A percentile compares a stretch with the other conserved stretches of the same genome.
Evolutionary conservation across 2,888 invertebrate species (phyloP).

Genomic region (Drosophila nigricruria): DNA sequence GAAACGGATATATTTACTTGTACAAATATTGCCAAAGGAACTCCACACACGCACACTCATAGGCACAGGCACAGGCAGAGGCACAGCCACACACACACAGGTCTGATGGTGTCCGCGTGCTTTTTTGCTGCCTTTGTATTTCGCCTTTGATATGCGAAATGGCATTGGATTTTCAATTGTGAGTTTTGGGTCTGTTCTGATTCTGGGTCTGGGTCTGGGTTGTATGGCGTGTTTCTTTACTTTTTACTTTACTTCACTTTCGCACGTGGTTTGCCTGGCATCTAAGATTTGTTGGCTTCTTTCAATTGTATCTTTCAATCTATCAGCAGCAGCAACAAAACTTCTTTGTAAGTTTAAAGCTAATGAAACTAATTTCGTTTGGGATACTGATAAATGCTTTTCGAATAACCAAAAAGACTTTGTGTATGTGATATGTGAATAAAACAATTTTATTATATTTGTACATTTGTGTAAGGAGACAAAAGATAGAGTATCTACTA

Average conservation of each 20-base stretch:
- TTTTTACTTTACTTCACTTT: background rate
- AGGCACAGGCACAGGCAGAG: background rate
- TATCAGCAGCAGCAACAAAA: background rate
- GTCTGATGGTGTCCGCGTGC: conserved; percentile 48
- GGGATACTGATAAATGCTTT: too few species aligned
- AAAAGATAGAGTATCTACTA: too few species aligned
- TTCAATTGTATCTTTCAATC: background rate
- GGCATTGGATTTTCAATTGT: background rate
- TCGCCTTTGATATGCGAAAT: conserved; percentile 19
- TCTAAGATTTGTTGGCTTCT: background rate
- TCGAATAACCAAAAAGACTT: too few species aligned
- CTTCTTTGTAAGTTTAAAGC: too few species aligned
- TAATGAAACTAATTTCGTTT: too few species aligned
- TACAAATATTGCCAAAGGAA: conserved; percentile 33
- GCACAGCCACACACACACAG: conserved; percentile 51
- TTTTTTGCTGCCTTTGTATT: conserved; percentile 36
- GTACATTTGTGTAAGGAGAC: too few species aligned
- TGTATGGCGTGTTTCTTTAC: conserved; percentile 44
- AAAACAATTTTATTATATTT: too few species aligned
- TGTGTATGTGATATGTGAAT: too few species aligned
- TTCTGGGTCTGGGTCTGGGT: background rate
- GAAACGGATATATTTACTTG: conserved; percentile 43
- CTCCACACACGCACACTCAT: conserved; percentile 17
- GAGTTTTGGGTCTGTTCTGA: background rate
- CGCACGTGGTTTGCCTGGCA: conserved; percentile 52